These are phyloP conservation scores for Hippocampus mohnikei DNA, from an alignment of 2,113 vertebrate species.

Conservation along the genomic window DNA sequence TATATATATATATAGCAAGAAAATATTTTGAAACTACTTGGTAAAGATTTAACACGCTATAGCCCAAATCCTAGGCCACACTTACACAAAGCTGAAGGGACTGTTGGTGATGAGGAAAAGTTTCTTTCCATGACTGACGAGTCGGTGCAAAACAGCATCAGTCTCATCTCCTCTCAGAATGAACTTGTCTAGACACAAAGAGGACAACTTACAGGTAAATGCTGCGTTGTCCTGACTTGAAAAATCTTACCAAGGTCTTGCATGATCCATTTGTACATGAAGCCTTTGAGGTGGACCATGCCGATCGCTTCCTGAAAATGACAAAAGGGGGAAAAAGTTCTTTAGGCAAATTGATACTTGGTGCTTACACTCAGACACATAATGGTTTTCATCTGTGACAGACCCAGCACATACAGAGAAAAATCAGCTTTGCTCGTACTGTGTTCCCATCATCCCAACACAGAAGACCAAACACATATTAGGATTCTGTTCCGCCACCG, in stretches of 20 bases:
- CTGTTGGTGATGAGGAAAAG: slow-evolving; percentile 87
- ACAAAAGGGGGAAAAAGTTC: background rate
- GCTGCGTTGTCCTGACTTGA: background rate
- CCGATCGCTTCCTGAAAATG: slow-evolving; percentile 77
- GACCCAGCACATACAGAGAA: too few species aligned
- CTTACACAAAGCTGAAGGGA: slow-evolving; percentile 85
- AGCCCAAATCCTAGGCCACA: slow-evolving; percentile 2
- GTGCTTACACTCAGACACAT: background rate
- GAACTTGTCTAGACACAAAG: slow-evolving; percentile 70
- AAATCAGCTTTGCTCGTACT: too few species aligned
- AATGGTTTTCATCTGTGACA: too few species aligned
- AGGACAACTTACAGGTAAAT: background rate
- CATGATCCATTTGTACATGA: slow-evolving; percentile 86
- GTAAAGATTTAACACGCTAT: background rate
- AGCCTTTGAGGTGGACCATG: slow-evolving; percentile 82
- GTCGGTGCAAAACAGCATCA: slow-evolving; percentile 74
- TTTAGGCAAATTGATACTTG: background rate
- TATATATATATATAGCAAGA: too few species aligned
- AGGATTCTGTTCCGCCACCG: too few species aligned
- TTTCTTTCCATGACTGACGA: slow-evolving; percentile 75
- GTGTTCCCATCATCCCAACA: too few species aligned
- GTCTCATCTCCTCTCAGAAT: slow-evolving; percentile 80
- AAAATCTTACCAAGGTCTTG: slow-evolving; percentile 75
- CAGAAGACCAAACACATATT: too few species aligned
- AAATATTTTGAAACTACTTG: too few species aligned